These are phyloP conservation scores for Bugula neritina DNA, from an alignment of 2,888 invertebrate species.

Conservation along the genomic window DNA sequence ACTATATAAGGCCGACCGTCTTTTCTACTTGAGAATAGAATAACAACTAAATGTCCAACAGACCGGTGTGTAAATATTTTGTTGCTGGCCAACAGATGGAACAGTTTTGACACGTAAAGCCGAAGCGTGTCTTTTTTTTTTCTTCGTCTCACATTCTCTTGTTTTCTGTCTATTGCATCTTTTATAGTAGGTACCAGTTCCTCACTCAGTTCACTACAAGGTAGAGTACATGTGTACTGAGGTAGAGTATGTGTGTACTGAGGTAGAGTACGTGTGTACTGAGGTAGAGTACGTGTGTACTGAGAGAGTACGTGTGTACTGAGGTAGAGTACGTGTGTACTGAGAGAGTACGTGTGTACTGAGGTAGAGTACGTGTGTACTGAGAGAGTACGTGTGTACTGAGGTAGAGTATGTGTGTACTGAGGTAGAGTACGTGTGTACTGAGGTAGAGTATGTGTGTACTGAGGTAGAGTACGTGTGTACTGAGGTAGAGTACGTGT, in stretches of 20 bases:
- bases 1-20: no score
- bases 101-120: constrained; percentile 80
- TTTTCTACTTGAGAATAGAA: no score
- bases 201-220: constrained; percentile 83
- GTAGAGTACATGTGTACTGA: not conserved
- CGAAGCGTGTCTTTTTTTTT: constrained; percentile 84
- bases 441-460: not conserved
- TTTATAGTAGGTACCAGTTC: constrained; percentile 83
- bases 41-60: no score
- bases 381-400: not conserved
- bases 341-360: not conserved
- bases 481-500: not conserved
- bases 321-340: not conserved
- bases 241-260: not conserved
- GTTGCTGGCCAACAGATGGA: constrained; percentile 79
- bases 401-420: not conserved
- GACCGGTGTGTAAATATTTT: constrained; percentile 50
- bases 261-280: not conserved
- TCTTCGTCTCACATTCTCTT: constrained; percentile 88
- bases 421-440: constrained; percentile 25
- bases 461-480: not conserved
- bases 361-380: not conserved
- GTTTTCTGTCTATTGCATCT: constrained; percentile 93
- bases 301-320: not conserved
- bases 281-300: not conserved